phyloP scores from a whole-genome alignment of 92 coral and sea anemone genomes.

The Palythoa grandiflora region DNA sequence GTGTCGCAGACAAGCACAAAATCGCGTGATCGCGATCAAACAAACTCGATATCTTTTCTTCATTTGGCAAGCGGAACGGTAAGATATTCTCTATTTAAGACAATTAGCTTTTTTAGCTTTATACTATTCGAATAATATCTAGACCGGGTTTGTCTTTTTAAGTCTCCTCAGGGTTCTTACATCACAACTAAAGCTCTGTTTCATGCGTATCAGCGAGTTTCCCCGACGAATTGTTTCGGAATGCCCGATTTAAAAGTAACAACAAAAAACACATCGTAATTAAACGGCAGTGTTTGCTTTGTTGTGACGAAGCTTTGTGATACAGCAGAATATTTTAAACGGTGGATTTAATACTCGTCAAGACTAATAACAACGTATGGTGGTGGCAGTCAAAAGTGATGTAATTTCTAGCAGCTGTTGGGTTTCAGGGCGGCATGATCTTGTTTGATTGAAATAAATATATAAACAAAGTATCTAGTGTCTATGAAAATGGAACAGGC shows the following conservation, averaged over 20 bases:
- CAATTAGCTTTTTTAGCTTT: neutral
- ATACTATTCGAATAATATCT: neutral
- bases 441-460: too few species aligned
- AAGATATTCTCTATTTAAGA: neutral
- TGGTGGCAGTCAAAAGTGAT: too few species aligned
- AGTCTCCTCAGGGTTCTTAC: neutral
- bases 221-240: neutral
- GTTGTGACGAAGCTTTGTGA: too few species aligned
- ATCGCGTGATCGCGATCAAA: constrained; percentile 62
- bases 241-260: neutral
- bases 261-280: neutral
- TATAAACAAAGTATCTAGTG: neutral
- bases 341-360: too few species aligned
- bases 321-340: too few species aligned
- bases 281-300: neutral
- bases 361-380: too few species aligned
- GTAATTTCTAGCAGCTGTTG: too few species aligned
- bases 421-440: too few species aligned
- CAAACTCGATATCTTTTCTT: constrained; percentile 73
- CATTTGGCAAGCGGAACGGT: constrained; percentile 92
- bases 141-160: neutral
- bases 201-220: constrained; percentile 10
- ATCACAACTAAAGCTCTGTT: neutral
- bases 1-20: constrained; percentile 58
- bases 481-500: too few species aligned